Evolutionary conservation across 2,113 vertebrate genomes (phyloP).

Genomic region (Aix galericulata): DNA sequence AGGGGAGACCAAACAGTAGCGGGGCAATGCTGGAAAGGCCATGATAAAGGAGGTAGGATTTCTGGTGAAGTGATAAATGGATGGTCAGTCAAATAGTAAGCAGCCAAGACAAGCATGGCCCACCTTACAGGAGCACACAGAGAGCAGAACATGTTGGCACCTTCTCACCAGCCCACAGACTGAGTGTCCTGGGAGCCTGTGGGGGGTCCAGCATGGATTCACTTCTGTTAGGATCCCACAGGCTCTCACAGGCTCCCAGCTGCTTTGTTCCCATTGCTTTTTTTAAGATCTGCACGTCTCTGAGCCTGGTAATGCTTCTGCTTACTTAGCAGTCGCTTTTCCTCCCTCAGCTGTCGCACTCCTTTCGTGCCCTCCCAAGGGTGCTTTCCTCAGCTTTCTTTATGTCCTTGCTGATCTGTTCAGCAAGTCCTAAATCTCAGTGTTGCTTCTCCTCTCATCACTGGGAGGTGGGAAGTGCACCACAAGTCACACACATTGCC

Average conservation of each 20-base stretch:
- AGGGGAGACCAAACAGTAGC: background rate
- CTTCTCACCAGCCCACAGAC: background rate
- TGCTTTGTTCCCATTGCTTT: background rate
- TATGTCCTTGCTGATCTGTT: slow-evolving; percentile 24
- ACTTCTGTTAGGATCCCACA: background rate
- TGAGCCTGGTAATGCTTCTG: background rate
- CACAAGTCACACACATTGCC: background rate
- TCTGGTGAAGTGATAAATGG: background rate
- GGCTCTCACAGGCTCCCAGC: background rate
- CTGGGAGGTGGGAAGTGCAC: background rate
- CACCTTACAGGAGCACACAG: background rate
- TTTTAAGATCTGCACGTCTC: slow-evolving; percentile 4
- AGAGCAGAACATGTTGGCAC: background rate
- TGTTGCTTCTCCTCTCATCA: background rate
- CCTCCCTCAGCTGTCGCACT: slow-evolving; percentile 50
- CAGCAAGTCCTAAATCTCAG: background rate
- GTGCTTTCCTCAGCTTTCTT: slow-evolving; percentile 47
- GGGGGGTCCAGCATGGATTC: background rate
- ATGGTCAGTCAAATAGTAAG: background rate
- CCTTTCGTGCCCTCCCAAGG: slow-evolving; percentile 12
- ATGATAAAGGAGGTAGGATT: background rate
- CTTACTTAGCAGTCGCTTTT: slow-evolving; percentile 49
- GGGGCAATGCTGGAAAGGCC: background rate
- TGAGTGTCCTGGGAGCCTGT: background rate
- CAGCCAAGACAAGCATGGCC: background rate